phyloP scores from a whole-genome alignment of 2,113 vertebrate species.

The Triplophysa dalaica region DNA sequence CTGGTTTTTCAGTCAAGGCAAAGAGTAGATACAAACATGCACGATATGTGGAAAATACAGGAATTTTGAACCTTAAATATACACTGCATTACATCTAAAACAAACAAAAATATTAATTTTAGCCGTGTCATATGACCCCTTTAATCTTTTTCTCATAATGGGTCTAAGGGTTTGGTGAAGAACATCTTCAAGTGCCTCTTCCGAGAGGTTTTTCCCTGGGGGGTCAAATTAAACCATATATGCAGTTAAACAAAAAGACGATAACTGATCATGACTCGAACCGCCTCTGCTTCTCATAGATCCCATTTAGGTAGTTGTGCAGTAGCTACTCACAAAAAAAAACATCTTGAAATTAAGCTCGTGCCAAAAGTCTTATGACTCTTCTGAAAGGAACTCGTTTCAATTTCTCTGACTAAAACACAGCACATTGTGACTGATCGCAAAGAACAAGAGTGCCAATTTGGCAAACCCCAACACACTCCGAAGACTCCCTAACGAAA shows the following conservation, averaged over 20 bases:
- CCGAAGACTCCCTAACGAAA: conserved; percentile 27
- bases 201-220: conserved; percentile 4
- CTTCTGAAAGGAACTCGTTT: conserved; percentile 10
- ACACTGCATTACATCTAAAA: neutral
- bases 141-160: neutral
- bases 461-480: conserved; percentile 29
- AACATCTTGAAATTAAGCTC: conserved; percentile 40
- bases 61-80: too few species aligned
- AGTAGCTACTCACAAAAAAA: conserved; percentile 40
- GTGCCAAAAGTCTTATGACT: neutral
- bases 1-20: too few species aligned
- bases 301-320: conserved; percentile 42
- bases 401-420: conserved; percentile 25
- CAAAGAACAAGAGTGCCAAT: conserved; percentile 21
- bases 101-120: too few species aligned
- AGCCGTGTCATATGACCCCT: too few species aligned
- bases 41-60: too few species aligned
- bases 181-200: conserved; percentile 27
- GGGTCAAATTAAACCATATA: neutral
- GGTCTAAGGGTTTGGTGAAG: conserved; percentile 11
- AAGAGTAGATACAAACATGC: too few species aligned
- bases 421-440: conserved; percentile 39
- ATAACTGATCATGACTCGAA: conserved; percentile 24
- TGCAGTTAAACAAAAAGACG: neutral
- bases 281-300: conserved; percentile 3